These are phyloP conservation scores for Lasioglossum baleicum DNA, from an alignment of 1,140 invertebrate genomes.

Conservation along the genomic window DNA sequence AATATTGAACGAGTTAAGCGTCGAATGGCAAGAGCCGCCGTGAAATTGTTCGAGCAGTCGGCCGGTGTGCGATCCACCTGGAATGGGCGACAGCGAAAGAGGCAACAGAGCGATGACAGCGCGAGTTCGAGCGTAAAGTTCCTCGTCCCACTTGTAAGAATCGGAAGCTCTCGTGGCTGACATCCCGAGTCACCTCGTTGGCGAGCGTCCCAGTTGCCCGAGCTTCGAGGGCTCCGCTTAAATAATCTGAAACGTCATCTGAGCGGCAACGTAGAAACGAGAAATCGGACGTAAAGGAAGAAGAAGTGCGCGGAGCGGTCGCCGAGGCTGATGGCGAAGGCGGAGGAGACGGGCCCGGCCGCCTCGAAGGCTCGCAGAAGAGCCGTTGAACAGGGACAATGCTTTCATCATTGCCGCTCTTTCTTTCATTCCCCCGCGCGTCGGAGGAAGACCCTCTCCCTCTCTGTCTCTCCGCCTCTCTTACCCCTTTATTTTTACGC, in stretches of 20 bases:
- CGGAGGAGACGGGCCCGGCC: constrained; percentile 57
- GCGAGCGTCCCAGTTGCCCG: constrained; percentile 14
- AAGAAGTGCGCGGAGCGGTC: constrained; percentile 5
- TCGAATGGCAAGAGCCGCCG: too few relatives aligned
- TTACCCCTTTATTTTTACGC: constrained; percentile 68
- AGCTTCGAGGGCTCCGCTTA: neutral
- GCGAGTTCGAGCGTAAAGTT: neutral
- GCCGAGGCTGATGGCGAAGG: constrained; percentile 1
- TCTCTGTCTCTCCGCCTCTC: constrained; percentile 19
- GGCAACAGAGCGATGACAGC: neutral
- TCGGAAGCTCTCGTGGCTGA: constrained; percentile 3
- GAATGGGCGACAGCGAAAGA: neutral
- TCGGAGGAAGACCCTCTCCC: constrained; percentile 47
- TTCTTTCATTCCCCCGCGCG: constrained; percentile 40
- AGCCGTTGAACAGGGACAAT: constrained; percentile 76
- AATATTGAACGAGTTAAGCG: too few relatives aligned
- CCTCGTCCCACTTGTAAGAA: neutral
- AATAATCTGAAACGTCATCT: constrained; percentile 46
- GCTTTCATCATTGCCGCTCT: constrained; percentile 80
- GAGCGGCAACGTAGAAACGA: constrained; percentile 30
- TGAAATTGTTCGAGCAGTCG: too few relatives aligned
- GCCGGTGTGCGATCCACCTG: too few relatives aligned
- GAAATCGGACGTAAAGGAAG: constrained; percentile 32
- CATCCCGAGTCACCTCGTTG: neutral
- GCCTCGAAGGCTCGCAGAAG: constrained; percentile 60